phyloP scores from a whole-genome alignment of 2,888 invertebrate species.

The Latrodectus elegans region DNA sequence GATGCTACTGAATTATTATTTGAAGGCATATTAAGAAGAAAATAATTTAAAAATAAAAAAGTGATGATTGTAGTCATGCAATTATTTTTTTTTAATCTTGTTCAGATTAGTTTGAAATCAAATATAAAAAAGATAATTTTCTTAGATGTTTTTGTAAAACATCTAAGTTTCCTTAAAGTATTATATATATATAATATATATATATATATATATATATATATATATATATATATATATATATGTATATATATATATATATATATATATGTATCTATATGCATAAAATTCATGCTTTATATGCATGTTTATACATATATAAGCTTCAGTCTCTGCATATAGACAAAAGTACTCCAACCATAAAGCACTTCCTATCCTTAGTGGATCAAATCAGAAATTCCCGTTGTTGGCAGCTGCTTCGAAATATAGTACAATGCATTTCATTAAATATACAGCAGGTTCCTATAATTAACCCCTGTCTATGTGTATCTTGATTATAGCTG shows the following conservation, averaged over 20 bases:
- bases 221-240: neutral
- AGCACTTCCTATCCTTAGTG: neutral
- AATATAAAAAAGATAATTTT: too few relatives aligned
- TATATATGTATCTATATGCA: neutral
- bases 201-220: neutral
- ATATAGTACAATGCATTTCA: conserved; percentile 59
- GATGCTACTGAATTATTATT: too few relatives aligned
- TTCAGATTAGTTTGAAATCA: too few relatives aligned
- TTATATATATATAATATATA: neutral
- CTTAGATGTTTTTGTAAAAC: too few relatives aligned
- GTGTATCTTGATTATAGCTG: neutral
- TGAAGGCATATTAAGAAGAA: too few relatives aligned
- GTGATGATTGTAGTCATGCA: too few relatives aligned
- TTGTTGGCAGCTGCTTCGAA: conserved; percentile 48
- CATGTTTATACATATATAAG: neutral
- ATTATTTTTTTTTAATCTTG: too few relatives aligned
- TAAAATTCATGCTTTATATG: neutral
- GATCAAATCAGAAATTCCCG: conserved; percentile 61
- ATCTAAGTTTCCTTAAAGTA: too few relatives aligned
- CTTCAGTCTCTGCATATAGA: neutral
- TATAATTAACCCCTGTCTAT: conserved; percentile 42
- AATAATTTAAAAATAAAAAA: too few relatives aligned
- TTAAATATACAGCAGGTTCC: conserved; percentile 64
- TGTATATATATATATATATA: neutral
- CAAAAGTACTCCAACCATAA: neutral